Base-by-base conservation (phyloP, 1,140 invertebrate genomes). In the Nomia melanderi region DNA sequence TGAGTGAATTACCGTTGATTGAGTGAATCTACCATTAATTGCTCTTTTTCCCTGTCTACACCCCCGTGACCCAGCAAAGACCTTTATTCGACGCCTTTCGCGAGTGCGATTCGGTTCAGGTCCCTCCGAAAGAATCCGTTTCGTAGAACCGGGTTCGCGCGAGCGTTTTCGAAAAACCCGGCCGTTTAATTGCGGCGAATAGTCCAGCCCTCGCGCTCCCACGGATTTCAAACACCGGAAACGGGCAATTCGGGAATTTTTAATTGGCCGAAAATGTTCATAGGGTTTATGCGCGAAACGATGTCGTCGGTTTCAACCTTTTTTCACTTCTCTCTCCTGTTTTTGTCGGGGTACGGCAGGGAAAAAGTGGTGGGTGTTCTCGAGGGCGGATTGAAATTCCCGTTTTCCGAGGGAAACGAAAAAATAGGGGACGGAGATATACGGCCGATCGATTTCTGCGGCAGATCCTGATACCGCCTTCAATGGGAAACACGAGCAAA, bases 21-120 rank as follows among this genome's bases (percentile, higher is more conserved):
- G n/a, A n/a, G n/a, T n/a, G 17, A 27, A 47, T 25, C 33, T 36
- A 39, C 5, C 41, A 59, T 64, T 75, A 75, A 75, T 67, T 75
- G 47, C 64, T 47, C 17, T n/a, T n/a, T 36, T 75, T 59, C 47
- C 27, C 39, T 39, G 14, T 25, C 23, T 17, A 50, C 33, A 8
- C 0, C 53, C 20, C 2, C 56, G 29, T 36, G 47, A 7, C 44
- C 44, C 14, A n/a, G n/a, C n/a, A n/a, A 20, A 50, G 47, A 50
- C 20, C 47, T 31, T 57, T 57, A 31, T 62, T 62, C 17, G 6
- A 25, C 36, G 27, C 54, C 27, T 27, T 29, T 27, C 3, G 31
- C 27, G 47, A 7, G n/a, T n/a, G n/a, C n/a, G 47, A 50, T 7
- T 8, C 8, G 33, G 33, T 36, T 36, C 47, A 20, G 1, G 20